These are phyloP conservation scores for Drosophila ironensis DNA, from an alignment of 1,140 invertebrate species.

Conservation along the genomic window DNA sequence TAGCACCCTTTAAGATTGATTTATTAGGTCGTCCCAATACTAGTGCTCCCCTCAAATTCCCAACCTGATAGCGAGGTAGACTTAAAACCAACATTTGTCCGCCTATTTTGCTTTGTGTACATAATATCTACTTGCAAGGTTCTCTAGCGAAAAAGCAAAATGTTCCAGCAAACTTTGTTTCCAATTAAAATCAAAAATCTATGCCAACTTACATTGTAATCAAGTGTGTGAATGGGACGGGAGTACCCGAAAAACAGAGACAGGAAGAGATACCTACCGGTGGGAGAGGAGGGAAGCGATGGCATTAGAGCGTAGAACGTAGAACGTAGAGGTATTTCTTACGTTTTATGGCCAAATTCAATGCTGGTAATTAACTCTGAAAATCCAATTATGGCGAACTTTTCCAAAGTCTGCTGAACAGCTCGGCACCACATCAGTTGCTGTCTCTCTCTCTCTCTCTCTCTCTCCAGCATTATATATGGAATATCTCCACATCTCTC, in stretches of 20 bases:
- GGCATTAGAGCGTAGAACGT: neutral
- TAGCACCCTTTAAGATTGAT: neutral
- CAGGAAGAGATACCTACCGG: neutral
- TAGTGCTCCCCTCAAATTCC: no score
- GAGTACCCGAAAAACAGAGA: neutral
- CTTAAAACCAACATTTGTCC: neutral
- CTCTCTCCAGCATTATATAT: neutral
- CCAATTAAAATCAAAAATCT: slow-evolving; percentile 69
- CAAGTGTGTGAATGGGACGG: slow-evolving; percentile 20
- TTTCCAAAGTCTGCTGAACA: slow-evolving; percentile 57
- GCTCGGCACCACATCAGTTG: neutral
- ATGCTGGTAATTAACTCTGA: slow-evolving; percentile 81
- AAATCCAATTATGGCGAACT: slow-evolving; percentile 81
- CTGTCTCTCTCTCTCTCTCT: neutral
- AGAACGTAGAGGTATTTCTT: slow-evolving; percentile 65
- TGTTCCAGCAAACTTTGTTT: slow-evolving; percentile 28
- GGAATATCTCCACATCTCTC: no score
- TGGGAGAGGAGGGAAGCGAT: neutral
- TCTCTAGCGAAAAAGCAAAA: neutral
- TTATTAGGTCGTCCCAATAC: neutral
- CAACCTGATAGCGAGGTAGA: no score
- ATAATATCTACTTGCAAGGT: neutral
- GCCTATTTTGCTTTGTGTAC: neutral
- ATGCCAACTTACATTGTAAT: slow-evolving; percentile 72
- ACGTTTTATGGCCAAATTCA: slow-evolving; percentile 74